Base-by-base conservation (phyloP, 2,888 invertebrate genomes). In the Abrostola triplasia region DNA sequence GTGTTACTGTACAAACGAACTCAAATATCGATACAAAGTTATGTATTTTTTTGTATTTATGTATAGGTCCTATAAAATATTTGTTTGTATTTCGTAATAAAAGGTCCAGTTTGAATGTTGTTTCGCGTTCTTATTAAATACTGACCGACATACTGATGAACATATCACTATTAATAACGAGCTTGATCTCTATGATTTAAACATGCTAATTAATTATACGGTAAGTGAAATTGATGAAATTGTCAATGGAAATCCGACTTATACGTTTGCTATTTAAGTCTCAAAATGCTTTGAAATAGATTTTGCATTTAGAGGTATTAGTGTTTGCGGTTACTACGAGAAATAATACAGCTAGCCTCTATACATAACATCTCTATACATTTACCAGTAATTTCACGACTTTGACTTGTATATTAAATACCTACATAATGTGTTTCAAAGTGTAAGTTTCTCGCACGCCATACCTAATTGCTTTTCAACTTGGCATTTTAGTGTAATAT, bases 401-500 rank as follows among this genome's bases (percentile, higher is more conserved):
- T 24, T 47, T 9, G 2, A 8, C 13, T 13, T 47, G 24, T 9
- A 0, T 7, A 40, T 40, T 9, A 5, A 0, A 10, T 10, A 8
- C 40, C 40, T 40, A 13, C 44, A 13, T 8, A 13, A 24, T 8
- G 0, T 47, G 24, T 8, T 13, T 47, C 7, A 13, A 13, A 12
- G 24, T 24, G 24, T 24, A 24, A 24, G 12, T 47, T 13, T 47
- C 13, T 47, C 5, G 5, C 13, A 24, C 13, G 9, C 24, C 5
- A 24, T 47, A 47, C 13, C 44, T 47, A 47, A 47, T 47, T 47
- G 44, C 44, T 47, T 47, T 47, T 47, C 44, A 6, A n/a, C n/a
- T 47, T 24, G 8, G 44, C 9, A 24, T 12, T 9, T 47, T 24
- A 47, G 13, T 47, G 5, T 9, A 24, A 9, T 13, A 47, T 47